Evolutionary conservation across 2,113 vertebrate genomes (phyloP).

Genomic region (Colaptes auratus): DNA sequence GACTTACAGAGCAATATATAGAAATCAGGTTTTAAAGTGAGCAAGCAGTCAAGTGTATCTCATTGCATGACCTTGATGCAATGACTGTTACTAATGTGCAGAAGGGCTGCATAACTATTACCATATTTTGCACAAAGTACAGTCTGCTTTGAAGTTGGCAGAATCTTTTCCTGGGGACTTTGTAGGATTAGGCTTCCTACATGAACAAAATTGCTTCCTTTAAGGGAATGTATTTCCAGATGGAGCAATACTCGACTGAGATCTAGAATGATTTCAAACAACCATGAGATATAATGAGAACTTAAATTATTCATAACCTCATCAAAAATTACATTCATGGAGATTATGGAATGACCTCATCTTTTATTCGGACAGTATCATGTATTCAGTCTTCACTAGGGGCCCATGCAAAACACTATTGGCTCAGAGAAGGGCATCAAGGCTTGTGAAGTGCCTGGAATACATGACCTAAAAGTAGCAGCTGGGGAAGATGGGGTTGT

Average conservation of each 20-base stretch:
- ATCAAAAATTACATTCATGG: not conserved
- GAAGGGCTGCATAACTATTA: slow-evolving; percentile 12
- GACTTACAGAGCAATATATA: not conserved
- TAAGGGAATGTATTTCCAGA: not conserved
- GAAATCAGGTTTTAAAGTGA: not conserved
- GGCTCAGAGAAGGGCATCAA: not conserved
- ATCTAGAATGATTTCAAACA: not conserved
- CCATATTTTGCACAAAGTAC: not conserved
- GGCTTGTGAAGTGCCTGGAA: too few relatives aligned
- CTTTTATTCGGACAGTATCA: not conserved
- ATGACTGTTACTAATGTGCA: not conserved
- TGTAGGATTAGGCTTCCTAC: slow-evolving; percentile 12
- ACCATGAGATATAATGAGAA: not conserved
- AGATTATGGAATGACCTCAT: not conserved
- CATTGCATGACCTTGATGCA: slow-evolving; percentile 3
- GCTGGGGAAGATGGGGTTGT: too few relatives aligned
- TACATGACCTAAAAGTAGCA: too few relatives aligned
- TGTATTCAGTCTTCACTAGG: not conserved
- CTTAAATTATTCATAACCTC: slow-evolving; percentile 23
- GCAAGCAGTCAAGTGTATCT: not conserved
- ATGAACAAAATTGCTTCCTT: not conserved
- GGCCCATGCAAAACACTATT: not conserved
- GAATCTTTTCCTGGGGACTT: slow-evolving; percentile 21
- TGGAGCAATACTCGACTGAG: not conserved
- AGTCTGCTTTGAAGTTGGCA: slow-evolving; percentile 27